These are phyloP conservation scores for Recurvirostra avosetta DNA, from an alignment of 2,113 vertebrate species.

Conservation along the genomic window DNA sequence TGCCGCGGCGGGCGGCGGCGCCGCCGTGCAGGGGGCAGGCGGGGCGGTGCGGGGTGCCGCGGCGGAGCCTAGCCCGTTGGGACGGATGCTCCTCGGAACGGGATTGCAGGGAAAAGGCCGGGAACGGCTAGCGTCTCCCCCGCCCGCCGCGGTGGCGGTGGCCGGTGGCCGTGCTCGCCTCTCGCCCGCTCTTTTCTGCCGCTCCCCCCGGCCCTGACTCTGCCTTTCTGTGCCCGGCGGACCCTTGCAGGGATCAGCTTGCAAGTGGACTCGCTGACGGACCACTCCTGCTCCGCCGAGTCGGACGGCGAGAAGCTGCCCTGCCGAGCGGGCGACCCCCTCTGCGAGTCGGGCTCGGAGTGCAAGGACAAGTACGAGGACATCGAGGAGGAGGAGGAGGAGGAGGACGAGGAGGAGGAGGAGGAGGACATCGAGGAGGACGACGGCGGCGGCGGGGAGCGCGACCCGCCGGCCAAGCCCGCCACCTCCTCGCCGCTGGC, in stretches of 20 bases:
- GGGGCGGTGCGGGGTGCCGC: background rate
- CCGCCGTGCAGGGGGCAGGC: background rate
- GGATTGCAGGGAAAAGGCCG: background rate
- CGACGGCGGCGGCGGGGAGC: conserved; percentile 60
- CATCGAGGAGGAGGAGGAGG: conserved; percentile 72
- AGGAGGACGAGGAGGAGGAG: conserved; percentile 46
- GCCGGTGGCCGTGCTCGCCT: background rate
- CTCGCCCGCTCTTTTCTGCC: background rate
- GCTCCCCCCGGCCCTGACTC: background rate
- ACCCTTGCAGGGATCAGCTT: conserved; percentile 87
- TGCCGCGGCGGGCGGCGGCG: too few relatives aligned
- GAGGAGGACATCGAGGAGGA: conserved; percentile 76
- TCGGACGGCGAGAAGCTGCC: conserved; percentile 90
- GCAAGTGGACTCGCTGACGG: conserved; percentile 95
- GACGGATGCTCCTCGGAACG: background rate
- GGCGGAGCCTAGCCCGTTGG: background rate
- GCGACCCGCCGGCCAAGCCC: conserved; percentile 78
- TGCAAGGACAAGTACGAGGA: conserved; percentile 83
- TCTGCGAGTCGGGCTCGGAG: conserved; percentile 82
- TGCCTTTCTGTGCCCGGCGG: background rate
- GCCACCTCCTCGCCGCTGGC: conserved; percentile 89
- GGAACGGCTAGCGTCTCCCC: background rate
- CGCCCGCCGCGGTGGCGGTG: background rate
- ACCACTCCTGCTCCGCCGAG: conserved; percentile 93
- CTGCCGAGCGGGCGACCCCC: conserved; percentile 76